phyloP scores from a whole-genome alignment of 1,140 invertebrate genomes.

The Drosophila jambulina region DNA sequence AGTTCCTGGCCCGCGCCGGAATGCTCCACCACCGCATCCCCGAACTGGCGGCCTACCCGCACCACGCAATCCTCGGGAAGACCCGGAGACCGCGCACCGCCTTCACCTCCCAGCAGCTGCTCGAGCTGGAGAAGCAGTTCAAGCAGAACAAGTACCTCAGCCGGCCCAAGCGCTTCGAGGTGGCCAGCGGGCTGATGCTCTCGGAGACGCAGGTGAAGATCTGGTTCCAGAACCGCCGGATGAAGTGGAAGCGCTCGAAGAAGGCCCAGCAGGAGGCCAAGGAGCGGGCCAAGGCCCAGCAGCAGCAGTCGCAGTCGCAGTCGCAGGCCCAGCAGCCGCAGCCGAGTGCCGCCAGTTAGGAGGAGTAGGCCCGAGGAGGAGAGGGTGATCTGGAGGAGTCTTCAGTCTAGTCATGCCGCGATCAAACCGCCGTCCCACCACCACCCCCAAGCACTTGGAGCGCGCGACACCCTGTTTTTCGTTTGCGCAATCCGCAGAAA shows the following conservation, averaged over 20 bases:
- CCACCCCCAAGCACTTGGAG: conserved; percentile 6
- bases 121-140: conserved; percentile 99
- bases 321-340: conserved; percentile 67
- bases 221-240: conserved; percentile 97
- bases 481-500: conserved; percentile 73
- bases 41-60: conserved; percentile 87
- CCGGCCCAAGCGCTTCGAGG: conserved; percentile 98
- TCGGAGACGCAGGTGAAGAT: conserved; percentile 99
- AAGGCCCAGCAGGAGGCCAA: conserved; percentile 93
- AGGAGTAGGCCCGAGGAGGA: conserved; percentile 9
- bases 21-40: conserved; percentile 94
- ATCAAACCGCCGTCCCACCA: conserved; percentile 62
- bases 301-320: conserved; percentile 66
- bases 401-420: conserved; percentile 64
- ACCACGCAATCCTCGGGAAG: conserved; percentile 95
- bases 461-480: conserved; percentile 66
- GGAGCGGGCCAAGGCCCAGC: conserved; percentile 79
- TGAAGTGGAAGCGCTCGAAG: conserved; percentile 98
- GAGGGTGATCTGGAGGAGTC: conserved; percentile 18
- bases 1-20: conserved; percentile 93
- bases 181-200: conserved; percentile 98
- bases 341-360: conserved; percentile 62
- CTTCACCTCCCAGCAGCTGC: conserved; percentile 98
- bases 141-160: conserved; percentile 99
- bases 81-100: conserved; percentile 98